phyloP scores from a whole-genome alignment of 2,888 invertebrate genomes.

The Xanthorhoe designata region DNA sequence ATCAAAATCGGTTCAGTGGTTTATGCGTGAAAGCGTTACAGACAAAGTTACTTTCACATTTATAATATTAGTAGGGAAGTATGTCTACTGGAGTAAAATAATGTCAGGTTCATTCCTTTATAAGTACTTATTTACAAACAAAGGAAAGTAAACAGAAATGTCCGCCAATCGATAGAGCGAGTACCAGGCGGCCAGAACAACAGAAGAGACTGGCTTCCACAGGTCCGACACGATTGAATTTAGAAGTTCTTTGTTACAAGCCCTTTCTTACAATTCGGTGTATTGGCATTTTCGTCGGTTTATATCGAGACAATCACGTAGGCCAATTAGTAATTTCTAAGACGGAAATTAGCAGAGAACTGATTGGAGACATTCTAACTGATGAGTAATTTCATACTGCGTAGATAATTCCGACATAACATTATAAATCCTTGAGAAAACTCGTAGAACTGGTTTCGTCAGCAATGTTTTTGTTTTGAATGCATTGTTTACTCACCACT shows the following conservation, averaged over 20 bases:
- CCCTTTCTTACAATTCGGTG: background rate
- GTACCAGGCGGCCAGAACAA: constrained; percentile 60
- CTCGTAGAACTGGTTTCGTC: constrained; percentile 59
- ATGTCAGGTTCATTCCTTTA: no score
- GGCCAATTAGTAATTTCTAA: constrained; percentile 6
- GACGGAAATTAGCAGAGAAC: constrained; percentile 1
- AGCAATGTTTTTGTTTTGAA: constrained; percentile 56
- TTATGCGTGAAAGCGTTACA: no score
- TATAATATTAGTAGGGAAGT: no score
- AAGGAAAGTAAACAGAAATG: constrained; percentile 47
- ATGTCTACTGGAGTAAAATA: background rate
- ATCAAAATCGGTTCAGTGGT: no score
- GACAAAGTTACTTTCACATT: no score
- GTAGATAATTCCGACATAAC: constrained; percentile 31
- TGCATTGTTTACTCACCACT: constrained; percentile 79
- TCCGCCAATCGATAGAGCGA: constrained; percentile 53
- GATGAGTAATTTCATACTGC: constrained; percentile 28
- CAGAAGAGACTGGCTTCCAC: constrained; percentile 51
- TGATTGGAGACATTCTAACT: background rate
- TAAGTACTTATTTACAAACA: constrained; percentile 57
- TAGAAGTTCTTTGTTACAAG: constrained; percentile 23
- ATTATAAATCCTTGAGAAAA: constrained; percentile 45
- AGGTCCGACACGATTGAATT: constrained; percentile 54
- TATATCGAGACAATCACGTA: constrained; percentile 12
- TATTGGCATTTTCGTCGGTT: constrained; percentile 24